Evolutionary conservation across 1,140 invertebrate genomes (phyloP).

Genomic region (Pseudomyrmex dendroicus): DNA sequence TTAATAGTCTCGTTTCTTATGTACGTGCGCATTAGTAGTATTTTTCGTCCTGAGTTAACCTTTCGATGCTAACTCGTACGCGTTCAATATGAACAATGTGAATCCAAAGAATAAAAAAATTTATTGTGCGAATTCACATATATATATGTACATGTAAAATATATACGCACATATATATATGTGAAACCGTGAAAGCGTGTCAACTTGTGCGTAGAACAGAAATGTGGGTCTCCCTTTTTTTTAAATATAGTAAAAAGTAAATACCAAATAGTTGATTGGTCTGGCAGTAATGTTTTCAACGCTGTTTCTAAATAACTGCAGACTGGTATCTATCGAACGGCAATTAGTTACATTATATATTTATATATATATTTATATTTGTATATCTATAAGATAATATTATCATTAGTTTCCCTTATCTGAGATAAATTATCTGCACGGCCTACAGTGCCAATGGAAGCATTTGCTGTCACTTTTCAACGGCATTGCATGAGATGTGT

Average conservation of each 20-base stretch:
- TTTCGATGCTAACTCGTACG: conserved; percentile 42
- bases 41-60: conserved; percentile 46
- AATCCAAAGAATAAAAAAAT: conserved; percentile 9
- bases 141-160: too few relatives aligned
- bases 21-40: conserved; percentile 24
- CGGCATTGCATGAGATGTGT: conserved; percentile 62
- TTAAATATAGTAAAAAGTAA: conserved; percentile 62
- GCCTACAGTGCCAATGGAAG: conserved; percentile 77
- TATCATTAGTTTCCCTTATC: conserved; percentile 68
- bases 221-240: conserved; percentile 2
- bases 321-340: conserved; percentile 74
- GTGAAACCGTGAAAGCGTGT: conserved; percentile 11
- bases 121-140: conserved; percentile 1
- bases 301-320: conserved; percentile 63
- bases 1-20: conserved; percentile 61
- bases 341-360: conserved; percentile 71
- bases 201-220: conserved; percentile 58
- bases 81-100: conserved; percentile 10
- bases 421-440: conserved; percentile 66
- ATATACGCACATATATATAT: too few relatives aligned
- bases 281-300: conserved; percentile 68
- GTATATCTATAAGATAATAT: conserved; percentile 71
- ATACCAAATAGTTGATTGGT: conserved; percentile 66
- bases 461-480: conserved; percentile 75
- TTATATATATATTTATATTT: conserved; percentile 65